Evolutionary conservation across 2,888 invertebrate species (phyloP).

Genomic region (Caenorhabditis angaria): DNA sequence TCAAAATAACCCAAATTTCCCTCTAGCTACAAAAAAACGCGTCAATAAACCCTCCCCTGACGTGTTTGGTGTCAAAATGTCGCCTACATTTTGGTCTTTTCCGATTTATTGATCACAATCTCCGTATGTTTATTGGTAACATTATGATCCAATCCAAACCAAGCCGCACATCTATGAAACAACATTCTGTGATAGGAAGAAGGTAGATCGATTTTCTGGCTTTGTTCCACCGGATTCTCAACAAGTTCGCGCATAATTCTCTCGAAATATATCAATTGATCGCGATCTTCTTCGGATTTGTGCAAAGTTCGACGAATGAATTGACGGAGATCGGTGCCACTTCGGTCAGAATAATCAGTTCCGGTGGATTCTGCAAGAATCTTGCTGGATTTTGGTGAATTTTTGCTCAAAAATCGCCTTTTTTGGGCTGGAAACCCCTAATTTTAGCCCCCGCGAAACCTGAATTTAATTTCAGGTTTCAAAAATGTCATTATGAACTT

Average conservation of each 20-base stretch:
- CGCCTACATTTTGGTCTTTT: conserved; percentile 77
- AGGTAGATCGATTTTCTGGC: conserved; percentile 85
- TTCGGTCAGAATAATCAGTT: conserved; percentile 80
- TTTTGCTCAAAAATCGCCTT: too few relatives aligned
- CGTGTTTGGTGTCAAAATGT: not conserved
- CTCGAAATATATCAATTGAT: conserved; percentile 86
- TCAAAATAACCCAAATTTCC: not conserved
- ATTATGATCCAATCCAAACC: conserved; percentile 92
- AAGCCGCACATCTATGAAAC: conserved; percentile 90
- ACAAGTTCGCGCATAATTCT: conserved; percentile 85
- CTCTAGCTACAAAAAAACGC: not conserved
- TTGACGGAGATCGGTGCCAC: conserved; percentile 83
- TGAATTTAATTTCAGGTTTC: too few relatives aligned
- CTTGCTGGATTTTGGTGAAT: too few relatives aligned
- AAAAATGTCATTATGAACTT: too few relatives aligned
- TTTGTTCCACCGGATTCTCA: conserved; percentile 81
- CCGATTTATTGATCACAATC: conserved; percentile 81
- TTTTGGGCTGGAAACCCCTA: too few relatives aligned
- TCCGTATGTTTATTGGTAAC: conserved; percentile 85
- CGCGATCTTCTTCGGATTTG: conserved; percentile 87
- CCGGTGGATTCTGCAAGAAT: conserved; percentile 80
- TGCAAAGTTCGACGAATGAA: conserved; percentile 90
- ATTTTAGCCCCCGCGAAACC: too few relatives aligned
- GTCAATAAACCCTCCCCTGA: not conserved
- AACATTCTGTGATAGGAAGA: conserved; percentile 95